These are phyloP conservation scores for Leptodactylus fallax DNA, from an alignment of 2,797 vertebrate species.

Conservation along the genomic window DNA sequence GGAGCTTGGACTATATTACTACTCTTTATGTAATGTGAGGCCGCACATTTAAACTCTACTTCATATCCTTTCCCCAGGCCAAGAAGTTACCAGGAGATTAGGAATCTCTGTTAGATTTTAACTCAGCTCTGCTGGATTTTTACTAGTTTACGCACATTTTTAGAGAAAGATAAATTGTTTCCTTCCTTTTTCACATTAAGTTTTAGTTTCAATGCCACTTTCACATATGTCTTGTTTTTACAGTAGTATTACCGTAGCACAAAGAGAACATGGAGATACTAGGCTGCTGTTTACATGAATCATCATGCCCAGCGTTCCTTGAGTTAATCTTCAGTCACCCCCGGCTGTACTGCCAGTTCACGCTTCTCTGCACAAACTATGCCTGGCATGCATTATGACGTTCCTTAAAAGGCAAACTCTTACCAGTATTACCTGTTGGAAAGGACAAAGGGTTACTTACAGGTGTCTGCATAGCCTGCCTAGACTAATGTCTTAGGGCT, in stretches of 20 bases:
- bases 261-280: not conserved
- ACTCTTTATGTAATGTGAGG: not conserved
- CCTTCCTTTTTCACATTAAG: not conserved
- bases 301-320: slow-evolving; percentile 6
- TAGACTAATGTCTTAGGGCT: slow-evolving; percentile 16
- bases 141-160: not conserved
- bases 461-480: not conserved
- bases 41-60: no score
- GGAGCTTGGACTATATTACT: not conserved
- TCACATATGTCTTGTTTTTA: not conserved
- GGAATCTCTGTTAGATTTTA: not conserved
- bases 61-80: not conserved
- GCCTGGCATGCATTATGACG: slow-evolving; percentile 54
- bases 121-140: not conserved
- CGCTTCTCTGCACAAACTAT: slow-evolving; percentile 38
- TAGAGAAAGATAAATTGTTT: not conserved
- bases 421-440: slow-evolving; percentile 47
- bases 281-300: slow-evolving; percentile 15
- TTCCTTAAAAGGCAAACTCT: slow-evolving; percentile 43
- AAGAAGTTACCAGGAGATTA: not conserved
- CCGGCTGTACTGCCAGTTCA: not conserved
- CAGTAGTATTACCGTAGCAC: not conserved
- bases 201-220: not conserved
- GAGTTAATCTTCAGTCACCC: slow-evolving; percentile 25
- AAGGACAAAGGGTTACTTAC: slow-evolving; percentile 39